Evolutionary conservation across 1,140 invertebrate genomes (phyloP).

Genomic region (Probaryconus sp.): DNA sequence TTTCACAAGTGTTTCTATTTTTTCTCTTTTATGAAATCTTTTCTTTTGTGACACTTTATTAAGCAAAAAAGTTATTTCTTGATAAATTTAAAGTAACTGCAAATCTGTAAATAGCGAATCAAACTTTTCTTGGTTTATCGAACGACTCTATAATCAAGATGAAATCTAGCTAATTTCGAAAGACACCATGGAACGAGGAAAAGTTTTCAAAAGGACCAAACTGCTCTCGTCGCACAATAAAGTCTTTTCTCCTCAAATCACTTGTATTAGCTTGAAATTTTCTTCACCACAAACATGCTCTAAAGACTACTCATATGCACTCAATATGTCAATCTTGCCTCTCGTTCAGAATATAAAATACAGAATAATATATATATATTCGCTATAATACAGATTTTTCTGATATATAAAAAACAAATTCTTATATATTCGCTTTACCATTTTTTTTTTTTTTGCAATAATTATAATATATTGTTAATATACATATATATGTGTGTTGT

Average conservation of each 20-base stretch:
- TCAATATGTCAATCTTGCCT: slow-evolving; percentile 65
- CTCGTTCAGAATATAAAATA: slow-evolving; percentile 76
- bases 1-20: no score
- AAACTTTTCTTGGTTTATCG: slow-evolving; percentile 16
- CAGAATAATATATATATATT: slow-evolving; percentile 74
- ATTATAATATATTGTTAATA: slow-evolving; percentile 69
- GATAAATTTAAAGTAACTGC: no score
- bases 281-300: slow-evolving; percentile 53
- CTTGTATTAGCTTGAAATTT: slow-evolving; percentile 46
- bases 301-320: slow-evolving; percentile 56
- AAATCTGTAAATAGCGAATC: slow-evolving; percentile 20
- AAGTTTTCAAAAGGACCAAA: slow-evolving; percentile 35
- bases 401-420: slow-evolving; percentile 77
- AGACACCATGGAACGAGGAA: slow-evolving; percentile 17
- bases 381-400: slow-evolving; percentile 75
- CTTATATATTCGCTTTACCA: slow-evolving; percentile 73
- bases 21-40: no score
- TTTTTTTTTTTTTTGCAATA: slow-evolving; percentile 69
- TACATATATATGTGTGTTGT: slow-evolving; percentile 66
- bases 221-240: slow-evolving; percentile 41
- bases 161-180: slow-evolving; percentile 23
- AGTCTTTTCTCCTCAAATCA: slow-evolving; percentile 51
- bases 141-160: slow-evolving; percentile 22
- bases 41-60: no score
- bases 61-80: no score